Evolutionary conservation across 2,888 invertebrate species (phyloP).

Genomic region (Cataglyphis livida): DNA sequence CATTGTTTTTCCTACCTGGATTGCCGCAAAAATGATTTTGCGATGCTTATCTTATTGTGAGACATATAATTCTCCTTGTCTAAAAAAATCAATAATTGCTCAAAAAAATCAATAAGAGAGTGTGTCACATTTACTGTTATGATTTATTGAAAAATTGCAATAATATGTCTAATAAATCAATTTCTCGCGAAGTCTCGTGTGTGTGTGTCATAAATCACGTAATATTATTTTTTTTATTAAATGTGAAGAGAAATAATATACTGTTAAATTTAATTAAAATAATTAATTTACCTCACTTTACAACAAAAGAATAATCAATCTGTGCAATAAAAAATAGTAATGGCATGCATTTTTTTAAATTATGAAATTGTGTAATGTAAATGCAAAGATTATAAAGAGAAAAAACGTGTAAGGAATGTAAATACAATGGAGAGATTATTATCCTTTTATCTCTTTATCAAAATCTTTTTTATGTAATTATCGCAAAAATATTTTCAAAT

Average conservation of each 20-base stretch:
- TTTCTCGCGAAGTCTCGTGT: not conserved
- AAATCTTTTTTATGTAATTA: not conserved
- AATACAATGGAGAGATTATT: not conserved
- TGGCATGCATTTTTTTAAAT: not conserved
- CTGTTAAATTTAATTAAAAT: not conserved
- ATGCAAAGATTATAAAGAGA: not conserved
- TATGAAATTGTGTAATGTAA: not conserved
- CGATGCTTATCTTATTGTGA: constrained; percentile 32
- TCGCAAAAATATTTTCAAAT: constrained; percentile 13
- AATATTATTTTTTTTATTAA: not conserved
- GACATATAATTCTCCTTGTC: constrained; percentile 30
- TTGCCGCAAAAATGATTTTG: constrained; percentile 32
- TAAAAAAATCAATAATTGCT: constrained; percentile 21
- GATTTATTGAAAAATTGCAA: not conserved
- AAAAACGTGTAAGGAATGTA: not conserved
- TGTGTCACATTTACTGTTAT: not conserved
- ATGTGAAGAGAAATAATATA: not conserved
- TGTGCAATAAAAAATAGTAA: not conserved
- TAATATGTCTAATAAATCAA: not conserved
- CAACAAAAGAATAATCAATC: not conserved
- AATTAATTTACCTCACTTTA: not conserved
- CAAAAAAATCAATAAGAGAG: constrained; percentile 25
- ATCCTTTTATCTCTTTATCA: not conserved
- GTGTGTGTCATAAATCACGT: not conserved
- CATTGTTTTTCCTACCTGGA: constrained; percentile 26